Evolutionary conservation across 2,888 invertebrate genomes (phyloP).

Genomic region (Amiota communis): DNA sequence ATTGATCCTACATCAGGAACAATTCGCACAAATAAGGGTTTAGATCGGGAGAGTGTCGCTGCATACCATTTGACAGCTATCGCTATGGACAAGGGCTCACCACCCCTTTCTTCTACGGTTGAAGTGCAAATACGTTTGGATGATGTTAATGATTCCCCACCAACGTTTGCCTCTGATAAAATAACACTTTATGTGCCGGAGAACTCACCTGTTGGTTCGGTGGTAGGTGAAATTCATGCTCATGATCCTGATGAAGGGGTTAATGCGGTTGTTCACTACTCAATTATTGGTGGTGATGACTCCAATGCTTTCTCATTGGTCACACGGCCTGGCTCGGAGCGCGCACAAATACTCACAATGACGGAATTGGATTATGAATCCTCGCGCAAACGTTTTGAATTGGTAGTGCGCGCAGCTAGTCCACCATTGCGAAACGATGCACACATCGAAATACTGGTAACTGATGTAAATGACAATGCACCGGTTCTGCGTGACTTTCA

Average conservation of each 20-base stretch:
- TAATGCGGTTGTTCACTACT: conserved; percentile 93
- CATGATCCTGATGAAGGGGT: conserved; percentile 94
- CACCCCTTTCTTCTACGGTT: conserved; percentile 80
- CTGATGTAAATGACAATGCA: conserved; percentile 96
- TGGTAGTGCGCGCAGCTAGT: conserved; percentile 92
- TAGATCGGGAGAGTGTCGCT: conserved; percentile 93
- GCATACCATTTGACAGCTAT: conserved; percentile 88
- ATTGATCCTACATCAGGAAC: conserved; percentile 95
- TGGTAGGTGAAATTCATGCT: conserved; percentile 91
- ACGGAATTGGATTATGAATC: conserved; percentile 97
- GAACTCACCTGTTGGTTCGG: conserved; percentile 96
- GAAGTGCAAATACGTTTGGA: conserved; percentile 87
- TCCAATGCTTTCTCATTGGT: conserved; percentile 88
- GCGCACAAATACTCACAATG: conserved; percentile 90
- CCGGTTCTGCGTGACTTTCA: conserved; percentile 93
- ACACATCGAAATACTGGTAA: conserved; percentile 89
- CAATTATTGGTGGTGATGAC: conserved; percentile 94
- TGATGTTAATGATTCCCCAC: conserved; percentile 93
- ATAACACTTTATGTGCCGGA: conserved; percentile 92
- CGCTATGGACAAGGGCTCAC: conserved; percentile 92
- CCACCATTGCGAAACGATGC: conserved; percentile 92
- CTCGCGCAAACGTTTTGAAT: conserved; percentile 89
- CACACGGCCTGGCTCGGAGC: conserved; percentile 85
- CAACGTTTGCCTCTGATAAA: conserved; percentile 90
- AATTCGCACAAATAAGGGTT: conserved; percentile 87